phyloP scores from a whole-genome alignment of 2,797 vertebrate genomes.

The Channa striata region DNA sequence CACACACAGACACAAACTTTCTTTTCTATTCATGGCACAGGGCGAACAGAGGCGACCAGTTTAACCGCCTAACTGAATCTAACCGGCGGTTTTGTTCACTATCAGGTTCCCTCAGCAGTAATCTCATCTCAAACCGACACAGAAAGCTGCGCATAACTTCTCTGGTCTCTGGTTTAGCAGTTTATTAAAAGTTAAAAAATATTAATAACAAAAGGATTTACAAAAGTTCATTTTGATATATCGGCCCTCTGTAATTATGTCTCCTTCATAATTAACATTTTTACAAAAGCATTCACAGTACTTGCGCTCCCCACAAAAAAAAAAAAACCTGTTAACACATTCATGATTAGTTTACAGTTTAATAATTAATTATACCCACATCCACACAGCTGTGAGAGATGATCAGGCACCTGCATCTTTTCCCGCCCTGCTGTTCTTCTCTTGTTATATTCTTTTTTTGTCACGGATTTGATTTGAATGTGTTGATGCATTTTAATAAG shows the following conservation, averaged over 20 bases:
- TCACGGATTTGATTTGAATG: not conserved
- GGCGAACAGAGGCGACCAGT: conserved; percentile 37
- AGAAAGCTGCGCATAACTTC: not conserved
- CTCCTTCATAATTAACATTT: not conserved
- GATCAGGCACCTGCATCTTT: conserved; percentile 1
- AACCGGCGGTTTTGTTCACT: not conserved
- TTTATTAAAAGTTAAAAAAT: no score
- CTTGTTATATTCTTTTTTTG: not conserved
- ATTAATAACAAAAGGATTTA: no score
- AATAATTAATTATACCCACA: conserved; percentile 6
- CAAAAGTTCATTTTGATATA: no score
- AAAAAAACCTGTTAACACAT: conserved; percentile 1
- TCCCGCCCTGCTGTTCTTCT: not conserved
- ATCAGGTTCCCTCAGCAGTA: conserved; percentile 22
- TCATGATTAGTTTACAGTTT: conserved; percentile 8
- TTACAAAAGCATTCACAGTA: conserved; percentile 16
- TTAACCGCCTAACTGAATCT: conserved; percentile 39
- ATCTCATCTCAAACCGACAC: not conserved
- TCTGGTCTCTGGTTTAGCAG: not conserved
- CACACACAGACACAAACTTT: conserved; percentile 5
- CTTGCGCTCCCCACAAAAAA: conserved; percentile 1
- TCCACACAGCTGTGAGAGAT: not conserved
- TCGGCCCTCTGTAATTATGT: no score
- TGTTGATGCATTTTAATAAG: not conserved
- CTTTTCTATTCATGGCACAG: conserved; percentile 34